These are phyloP conservation scores for Anisognathus igniventris DNA, from an alignment of 2,797 vertebrate species.

Conservation along the genomic window DNA sequence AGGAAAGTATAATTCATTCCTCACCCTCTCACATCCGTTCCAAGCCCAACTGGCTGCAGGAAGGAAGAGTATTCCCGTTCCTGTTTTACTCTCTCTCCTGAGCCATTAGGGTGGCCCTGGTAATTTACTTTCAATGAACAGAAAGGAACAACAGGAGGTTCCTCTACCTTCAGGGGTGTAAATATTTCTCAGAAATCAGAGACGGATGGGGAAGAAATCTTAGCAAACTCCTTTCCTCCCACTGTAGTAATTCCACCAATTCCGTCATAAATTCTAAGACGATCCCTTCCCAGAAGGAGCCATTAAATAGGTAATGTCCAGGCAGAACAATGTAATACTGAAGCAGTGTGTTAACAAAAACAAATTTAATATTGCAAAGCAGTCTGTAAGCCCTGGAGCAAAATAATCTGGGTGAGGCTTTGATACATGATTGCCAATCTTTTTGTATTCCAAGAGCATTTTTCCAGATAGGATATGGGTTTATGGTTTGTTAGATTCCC, in stretches of 20 bases:
- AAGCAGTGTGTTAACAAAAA: constrained; percentile 1
- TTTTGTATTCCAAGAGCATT: constrained; percentile 20
- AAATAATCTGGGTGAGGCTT: constrained; percentile 26
- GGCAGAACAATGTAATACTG: background rate
- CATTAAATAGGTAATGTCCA: constrained; percentile 4
- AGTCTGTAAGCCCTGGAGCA: background rate
- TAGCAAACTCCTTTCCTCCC: background rate
- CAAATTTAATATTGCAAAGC: constrained; percentile 11
- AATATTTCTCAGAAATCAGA: constrained; percentile 31
- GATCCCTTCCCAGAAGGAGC: background rate
- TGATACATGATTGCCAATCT: background rate
- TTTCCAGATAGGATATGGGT: constrained; percentile 28
- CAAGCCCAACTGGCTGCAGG: background rate
- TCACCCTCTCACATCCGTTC: background rate
- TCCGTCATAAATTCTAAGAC: background rate
- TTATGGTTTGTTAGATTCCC: background rate
- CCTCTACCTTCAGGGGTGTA: constrained; percentile 14
- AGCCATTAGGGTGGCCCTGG: constrained; percentile 21
- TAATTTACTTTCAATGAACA: constrained; percentile 32
- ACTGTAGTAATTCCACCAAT: background rate
- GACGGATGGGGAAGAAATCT: background rate
- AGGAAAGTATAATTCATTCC: background rate
- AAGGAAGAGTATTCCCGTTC: background rate
- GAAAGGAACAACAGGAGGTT: constrained; percentile 32
- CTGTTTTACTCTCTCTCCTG: background rate